Evolutionary conservation across 2,113 vertebrate species (phyloP).

Genomic region (Daphoenositta chrysoptera): DNA sequence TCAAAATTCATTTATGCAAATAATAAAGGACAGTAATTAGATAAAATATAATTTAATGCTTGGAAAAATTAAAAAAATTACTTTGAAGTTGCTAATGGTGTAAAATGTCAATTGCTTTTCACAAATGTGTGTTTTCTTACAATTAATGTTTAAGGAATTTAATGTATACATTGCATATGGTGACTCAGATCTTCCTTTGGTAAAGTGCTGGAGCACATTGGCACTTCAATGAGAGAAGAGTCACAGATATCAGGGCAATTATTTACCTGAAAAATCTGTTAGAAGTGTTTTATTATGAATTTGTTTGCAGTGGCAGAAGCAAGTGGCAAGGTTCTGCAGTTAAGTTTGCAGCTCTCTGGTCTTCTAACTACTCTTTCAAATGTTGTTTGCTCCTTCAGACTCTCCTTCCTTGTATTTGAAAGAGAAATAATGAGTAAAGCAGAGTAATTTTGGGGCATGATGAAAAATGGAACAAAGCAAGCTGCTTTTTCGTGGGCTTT

Average conservation of each 20-base stretch:
- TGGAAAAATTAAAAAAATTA: constrained; percentile 42
- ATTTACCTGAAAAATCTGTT: neutral
- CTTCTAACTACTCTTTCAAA: neutral
- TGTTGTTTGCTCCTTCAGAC: neutral
- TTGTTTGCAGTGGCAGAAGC: neutral
- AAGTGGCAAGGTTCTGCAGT: neutral
- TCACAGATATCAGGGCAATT: neutral
- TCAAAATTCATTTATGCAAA: constrained; percentile 34
- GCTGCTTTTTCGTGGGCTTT: neutral
- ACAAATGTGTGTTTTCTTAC: neutral
- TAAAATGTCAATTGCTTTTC: constrained; percentile 17
- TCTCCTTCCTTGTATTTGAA: neutral
- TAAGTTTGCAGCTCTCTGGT: neutral
- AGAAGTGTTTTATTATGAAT: neutral
- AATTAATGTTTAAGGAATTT: neutral
- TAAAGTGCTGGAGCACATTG: neutral
- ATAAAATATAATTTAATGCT: constrained; percentile 16
- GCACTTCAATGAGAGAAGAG: neutral
- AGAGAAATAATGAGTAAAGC: neutral
- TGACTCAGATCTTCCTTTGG: neutral
- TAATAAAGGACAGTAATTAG: constrained; percentile 36
- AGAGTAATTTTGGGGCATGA: neutral
- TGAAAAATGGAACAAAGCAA: neutral
- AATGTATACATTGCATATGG: no score
- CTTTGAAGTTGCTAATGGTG: neutral